phyloP scores from a whole-genome alignment of 2,113 vertebrate species.

The Albula goreensis region DNA sequence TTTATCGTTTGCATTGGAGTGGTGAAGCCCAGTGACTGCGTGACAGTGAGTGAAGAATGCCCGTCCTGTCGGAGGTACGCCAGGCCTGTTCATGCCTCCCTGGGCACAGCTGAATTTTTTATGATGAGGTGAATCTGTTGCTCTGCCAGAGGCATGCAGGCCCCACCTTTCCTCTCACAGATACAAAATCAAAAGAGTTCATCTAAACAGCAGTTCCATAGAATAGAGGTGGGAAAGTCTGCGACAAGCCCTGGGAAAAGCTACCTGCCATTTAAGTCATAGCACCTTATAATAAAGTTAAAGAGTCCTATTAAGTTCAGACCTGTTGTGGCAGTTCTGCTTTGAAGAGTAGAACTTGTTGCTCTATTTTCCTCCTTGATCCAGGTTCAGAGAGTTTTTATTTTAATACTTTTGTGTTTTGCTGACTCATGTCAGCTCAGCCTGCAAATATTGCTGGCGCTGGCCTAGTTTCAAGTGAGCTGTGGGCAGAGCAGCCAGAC shows the following conservation, averaged over 20 bases:
- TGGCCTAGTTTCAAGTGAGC: neutral
- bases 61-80: neutral
- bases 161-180: no score
- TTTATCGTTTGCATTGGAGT: no score
- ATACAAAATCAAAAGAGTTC: no score
- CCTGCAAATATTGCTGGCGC: neutral
- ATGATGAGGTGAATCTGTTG: neutral
- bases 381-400: neutral
- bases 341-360: neutral
- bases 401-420: neutral
- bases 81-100: neutral
- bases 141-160: neutral
- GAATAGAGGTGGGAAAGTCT: no score
- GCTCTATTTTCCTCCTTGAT: neutral
- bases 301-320: no score
- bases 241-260: neutral
- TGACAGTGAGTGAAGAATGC: neutral
- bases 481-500: no score
- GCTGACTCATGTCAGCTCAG: neutral
- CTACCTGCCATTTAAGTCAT: neutral
- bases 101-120: neutral
- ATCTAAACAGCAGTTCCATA: no score
- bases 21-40: neutral
- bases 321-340: neutral
- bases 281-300: no score